Base-by-base conservation (phyloP, 2,113 vertebrate species). In the Salminus brasiliensis region DNA sequence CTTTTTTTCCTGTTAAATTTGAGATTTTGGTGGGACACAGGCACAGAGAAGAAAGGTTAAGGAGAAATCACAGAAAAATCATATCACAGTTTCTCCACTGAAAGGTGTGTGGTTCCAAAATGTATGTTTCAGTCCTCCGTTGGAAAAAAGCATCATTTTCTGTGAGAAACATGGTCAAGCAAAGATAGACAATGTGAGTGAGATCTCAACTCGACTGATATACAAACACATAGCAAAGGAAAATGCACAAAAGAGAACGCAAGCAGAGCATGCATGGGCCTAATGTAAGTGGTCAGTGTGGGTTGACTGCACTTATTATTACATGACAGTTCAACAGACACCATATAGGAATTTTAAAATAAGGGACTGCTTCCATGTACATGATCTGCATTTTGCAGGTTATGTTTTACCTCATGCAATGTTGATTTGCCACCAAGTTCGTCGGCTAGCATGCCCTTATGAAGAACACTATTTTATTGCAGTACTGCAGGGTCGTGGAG, bases 231-330 rank as follows among this genome's bases (percentile, higher is more conserved):
- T 60, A 32, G 72, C 76, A 60, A 68, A 81, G 78, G 80, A 49
- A 75, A 82, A 70, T 62, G 47, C 57, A 69, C 45, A 70, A 74
- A 71, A 32, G n/a, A 55, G 13, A 52, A 55, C 41, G 39, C 34
- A 59, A 74, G 43, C 78, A 76, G 74, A 81, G 73, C 83, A 85
- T 87, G 85, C 85, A 78, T 60, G 76, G 70, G 43, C 66, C 74
- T 71, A 41, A 80, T 52, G 66, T 7, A 65, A 78, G 53, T 7
- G 10, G 16, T 55, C 75, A 36, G 69, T 76, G 81, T 62, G 59
- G 53, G 65, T 76, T 41, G 16, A 60, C 71, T 74, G 66, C 53
- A 76, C 43, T 74, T 60, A 43, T 62, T 45, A 39, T 55, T 29
- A 72, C 27, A 73, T 57, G 27, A n/a, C 73, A 32, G 49, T 78